A percentile compares a stretch with the other conserved stretches of the same genome.
Evolutionary conservation across 1,140 invertebrate species (phyloP).

Genomic region (Pogonognathellus flavescens): DNA sequence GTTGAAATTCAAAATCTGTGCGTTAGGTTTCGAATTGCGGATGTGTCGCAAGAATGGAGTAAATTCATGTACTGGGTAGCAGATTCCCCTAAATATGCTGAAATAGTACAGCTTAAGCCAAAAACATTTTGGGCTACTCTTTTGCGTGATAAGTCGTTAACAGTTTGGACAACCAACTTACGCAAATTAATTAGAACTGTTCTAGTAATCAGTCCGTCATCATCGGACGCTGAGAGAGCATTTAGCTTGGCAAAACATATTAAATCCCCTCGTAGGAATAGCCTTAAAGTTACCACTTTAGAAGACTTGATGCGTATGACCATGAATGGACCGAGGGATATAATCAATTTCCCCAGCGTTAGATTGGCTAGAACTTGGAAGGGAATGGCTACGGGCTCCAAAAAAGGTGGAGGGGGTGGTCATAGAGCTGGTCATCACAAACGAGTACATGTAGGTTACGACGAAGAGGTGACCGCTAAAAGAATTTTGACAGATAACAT

Average conservation of each 20-base stretch:
- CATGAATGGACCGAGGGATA: not conserved
- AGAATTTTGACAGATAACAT: not conserved
- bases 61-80: not conserved
- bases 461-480: not conserved
- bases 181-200: not conserved
- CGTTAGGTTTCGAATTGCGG: not conserved
- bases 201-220: not conserved
- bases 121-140: not conserved
- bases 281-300: not conserved
- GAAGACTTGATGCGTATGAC: not conserved
- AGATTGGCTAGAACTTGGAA: not conserved
- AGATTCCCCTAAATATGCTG: not conserved
- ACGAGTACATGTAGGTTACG: not conserved
- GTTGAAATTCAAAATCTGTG: not conserved
- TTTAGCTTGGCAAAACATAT: not conserved
- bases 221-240: not conserved
- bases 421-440: not conserved
- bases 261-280: not conserved
- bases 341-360: not conserved
- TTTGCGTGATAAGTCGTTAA: not conserved
- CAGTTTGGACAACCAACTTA: not conserved
- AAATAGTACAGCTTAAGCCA: not conserved
- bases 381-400: not conserved
- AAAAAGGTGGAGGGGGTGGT: not conserved
- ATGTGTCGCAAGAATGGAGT: not conserved